Conservation (phyloP, 2,113 vertebrate species). For the Cettia cetti region DNA sequence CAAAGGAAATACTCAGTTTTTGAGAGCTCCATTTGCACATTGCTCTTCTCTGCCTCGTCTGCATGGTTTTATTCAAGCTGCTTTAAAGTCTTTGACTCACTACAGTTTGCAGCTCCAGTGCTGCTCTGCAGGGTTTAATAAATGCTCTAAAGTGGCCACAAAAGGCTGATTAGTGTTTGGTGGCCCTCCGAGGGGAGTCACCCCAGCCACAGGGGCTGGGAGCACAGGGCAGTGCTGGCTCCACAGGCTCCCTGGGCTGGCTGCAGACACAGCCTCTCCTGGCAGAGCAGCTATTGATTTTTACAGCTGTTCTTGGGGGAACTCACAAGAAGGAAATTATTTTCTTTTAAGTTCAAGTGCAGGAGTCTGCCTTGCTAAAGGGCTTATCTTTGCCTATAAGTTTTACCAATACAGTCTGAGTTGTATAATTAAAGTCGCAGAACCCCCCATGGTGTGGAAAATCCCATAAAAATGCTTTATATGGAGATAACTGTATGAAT, state of each 20-base stretch:
- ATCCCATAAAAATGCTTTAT: slow-evolving; percentile 32
- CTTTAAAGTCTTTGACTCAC: background rate
- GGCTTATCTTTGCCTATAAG: background rate
- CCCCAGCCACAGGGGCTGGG: fast-evolving
- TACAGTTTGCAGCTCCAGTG: background rate
- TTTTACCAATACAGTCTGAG: background rate
- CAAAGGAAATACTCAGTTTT: background rate
- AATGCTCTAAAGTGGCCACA: fast-evolving
- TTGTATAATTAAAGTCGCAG: background rate
- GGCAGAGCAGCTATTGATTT: background rate
- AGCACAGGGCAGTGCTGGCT: background rate
- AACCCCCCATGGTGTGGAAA: background rate
- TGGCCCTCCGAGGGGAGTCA: background rate
- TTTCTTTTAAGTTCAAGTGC: slow-evolving; percentile 13
- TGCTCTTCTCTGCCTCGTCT: background rate
- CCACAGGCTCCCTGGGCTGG: background rate
- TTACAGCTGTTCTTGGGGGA: background rate
- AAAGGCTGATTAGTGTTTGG: background rate
- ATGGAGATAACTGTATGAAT: background rate
- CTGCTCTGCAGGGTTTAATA: background rate
- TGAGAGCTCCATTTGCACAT: background rate
- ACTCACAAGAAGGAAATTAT: background rate
- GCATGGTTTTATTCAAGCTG: background rate
- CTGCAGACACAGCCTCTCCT: background rate
- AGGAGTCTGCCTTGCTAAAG: slow-evolving; percentile 26